A percentile compares a stretch with the other conserved stretches of the same genome.
Evolutionary conservation across 2,797 vertebrate species (phyloP).

Genomic region (Glossophaga mutica): DNA sequence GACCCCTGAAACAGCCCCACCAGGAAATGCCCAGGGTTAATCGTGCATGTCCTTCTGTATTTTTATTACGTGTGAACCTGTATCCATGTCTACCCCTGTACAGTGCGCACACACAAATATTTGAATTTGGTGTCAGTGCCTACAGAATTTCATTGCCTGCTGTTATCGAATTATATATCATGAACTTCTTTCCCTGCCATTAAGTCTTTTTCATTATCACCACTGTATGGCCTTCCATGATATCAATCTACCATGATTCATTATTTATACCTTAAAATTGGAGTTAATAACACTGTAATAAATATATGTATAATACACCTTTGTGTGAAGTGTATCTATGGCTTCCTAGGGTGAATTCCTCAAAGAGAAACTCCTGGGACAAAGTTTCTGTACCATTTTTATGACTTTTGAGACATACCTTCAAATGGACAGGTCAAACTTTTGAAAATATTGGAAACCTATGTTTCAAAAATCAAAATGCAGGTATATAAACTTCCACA

Average conservation of each 20-base stretch:
- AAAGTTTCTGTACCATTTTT: background rate
- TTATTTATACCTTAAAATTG: background rate
- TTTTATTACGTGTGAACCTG: background rate
- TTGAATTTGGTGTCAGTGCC: background rate
- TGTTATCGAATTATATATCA: background rate
- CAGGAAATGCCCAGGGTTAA: background rate
- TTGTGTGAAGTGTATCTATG: background rate
- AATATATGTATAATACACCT: background rate
- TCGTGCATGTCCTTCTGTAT: background rate
- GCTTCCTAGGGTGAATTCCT: background rate
- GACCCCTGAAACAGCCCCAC: background rate
- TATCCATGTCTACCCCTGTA: background rate
- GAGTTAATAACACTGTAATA: background rate
- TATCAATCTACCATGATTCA: background rate
- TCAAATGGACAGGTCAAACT: background rate
- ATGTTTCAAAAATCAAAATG: background rate
- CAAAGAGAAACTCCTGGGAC: background rate
- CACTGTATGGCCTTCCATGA: background rate
- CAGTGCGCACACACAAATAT: background rate
- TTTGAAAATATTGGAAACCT: background rate
- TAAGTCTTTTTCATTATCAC: background rate
- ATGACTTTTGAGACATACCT: background rate
- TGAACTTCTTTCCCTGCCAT: background rate
- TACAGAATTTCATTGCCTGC: background rate
- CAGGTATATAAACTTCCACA: background rate